phyloP scores from a whole-genome alignment of 23 tunicate genomes.

The Phallusia fumigata region DNA sequence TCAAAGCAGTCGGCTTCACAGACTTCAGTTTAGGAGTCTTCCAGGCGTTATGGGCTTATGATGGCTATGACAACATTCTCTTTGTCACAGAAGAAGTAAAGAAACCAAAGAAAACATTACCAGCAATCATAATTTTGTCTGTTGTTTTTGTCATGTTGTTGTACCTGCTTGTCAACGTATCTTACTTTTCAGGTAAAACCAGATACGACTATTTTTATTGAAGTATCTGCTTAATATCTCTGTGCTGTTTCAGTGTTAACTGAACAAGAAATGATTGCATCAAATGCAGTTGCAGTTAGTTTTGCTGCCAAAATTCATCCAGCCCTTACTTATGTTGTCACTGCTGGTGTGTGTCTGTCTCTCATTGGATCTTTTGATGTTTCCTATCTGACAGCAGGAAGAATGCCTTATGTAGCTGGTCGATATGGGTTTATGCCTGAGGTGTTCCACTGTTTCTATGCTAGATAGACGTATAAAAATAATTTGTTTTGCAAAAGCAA shows the following conservation, averaged over 20 bases:
- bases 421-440: slow-evolving; percentile 90
- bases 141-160: slow-evolving; percentile 53
- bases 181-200: slow-evolving; percentile 82
- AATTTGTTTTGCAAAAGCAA: too few species aligned
- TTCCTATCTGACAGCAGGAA: slow-evolving; percentile 59
- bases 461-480: too few species aligned
- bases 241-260: slow-evolving; percentile 58
- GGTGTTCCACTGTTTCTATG: too few species aligned
- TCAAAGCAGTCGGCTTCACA: slow-evolving; percentile 21
- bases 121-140: slow-evolving; percentile 59
- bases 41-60: slow-evolving; percentile 95
- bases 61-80: slow-evolving; percentile 85
- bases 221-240: background rate
- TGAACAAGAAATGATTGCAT: slow-evolving; percentile 60
- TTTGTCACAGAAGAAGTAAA: slow-evolving; percentile 94
- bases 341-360: slow-evolving; percentile 81
- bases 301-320: slow-evolving; percentile 82
- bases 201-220: too few species aligned
- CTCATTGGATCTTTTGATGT: slow-evolving; percentile 85
- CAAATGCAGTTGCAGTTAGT: slow-evolving; percentile 85
- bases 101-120: slow-evolving; percentile 71
- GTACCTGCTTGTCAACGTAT: slow-evolving; percentile 71
- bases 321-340: slow-evolving; percentile 61
- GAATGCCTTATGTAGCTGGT: slow-evolving; percentile 89
- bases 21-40: slow-evolving; percentile 65